These are phyloP conservation scores for Sinocyclocheilus anshuiensis DNA, from an alignment of 2,113 vertebrate species.

Conservation along the genomic window DNA sequence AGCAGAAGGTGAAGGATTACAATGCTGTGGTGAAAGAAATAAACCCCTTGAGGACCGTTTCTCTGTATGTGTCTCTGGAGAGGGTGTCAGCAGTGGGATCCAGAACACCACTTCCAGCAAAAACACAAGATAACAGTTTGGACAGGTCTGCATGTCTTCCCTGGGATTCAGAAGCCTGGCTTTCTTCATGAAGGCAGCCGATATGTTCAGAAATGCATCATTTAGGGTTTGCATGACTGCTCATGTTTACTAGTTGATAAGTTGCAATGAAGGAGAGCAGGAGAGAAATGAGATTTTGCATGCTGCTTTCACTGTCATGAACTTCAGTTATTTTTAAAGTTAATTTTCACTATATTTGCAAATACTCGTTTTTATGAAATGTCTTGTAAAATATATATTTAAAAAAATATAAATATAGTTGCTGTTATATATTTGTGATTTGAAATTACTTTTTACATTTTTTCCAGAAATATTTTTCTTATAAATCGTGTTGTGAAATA, in stretches of 20 bases:
- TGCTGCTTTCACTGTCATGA: too few relatives aligned
- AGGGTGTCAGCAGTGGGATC: conserved; percentile 58
- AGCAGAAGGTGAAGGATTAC: conserved; percentile 16
- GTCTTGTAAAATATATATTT: too few relatives aligned
- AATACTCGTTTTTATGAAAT: too few relatives aligned
- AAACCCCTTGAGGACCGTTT: background rate
- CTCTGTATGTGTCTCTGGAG: conserved; percentile 37
- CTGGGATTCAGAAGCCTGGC: conserved; percentile 61
- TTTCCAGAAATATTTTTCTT: too few relatives aligned
- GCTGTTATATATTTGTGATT: too few relatives aligned
- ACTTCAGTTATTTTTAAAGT: too few relatives aligned
- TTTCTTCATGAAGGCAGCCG: conserved; percentile 27
- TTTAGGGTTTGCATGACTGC: background rate
- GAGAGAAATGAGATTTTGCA: background rate
- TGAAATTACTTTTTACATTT: too few relatives aligned
- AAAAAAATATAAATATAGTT: too few relatives aligned
- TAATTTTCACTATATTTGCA: too few relatives aligned
- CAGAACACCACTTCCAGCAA: conserved; percentile 60
- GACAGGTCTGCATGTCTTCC: conserved; percentile 41
- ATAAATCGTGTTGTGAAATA: background rate
- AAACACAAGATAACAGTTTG: conserved; percentile 60
- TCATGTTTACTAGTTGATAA: background rate
- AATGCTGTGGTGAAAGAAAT: background rate
- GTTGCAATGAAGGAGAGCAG: background rate
- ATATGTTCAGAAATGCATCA: conserved; percentile 5